Evolutionary conservation across 2,797 vertebrate genomes (phyloP).

Genomic region (Coluber constrictor): DNA sequence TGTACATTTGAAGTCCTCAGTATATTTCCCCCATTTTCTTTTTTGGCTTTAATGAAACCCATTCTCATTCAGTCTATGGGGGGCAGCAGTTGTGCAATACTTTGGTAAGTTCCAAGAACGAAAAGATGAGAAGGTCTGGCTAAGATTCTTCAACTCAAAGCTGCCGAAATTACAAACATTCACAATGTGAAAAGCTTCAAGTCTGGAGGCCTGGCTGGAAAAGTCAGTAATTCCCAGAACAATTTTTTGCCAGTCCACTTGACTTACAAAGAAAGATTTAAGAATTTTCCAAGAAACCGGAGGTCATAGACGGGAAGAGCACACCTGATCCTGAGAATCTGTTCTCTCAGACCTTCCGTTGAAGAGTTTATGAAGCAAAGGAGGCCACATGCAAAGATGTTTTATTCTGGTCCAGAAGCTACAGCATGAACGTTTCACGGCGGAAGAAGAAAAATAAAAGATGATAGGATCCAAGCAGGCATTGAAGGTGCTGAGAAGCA

Average conservation of each 20-base stretch:
- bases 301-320: slow-evolving; percentile 13
- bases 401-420: slow-evolving; percentile 60
- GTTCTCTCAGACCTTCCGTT: neutral
- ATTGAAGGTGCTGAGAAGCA: slow-evolving; percentile 84
- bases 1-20: neutral
- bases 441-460: slow-evolving; percentile 85
- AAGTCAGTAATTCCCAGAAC: neutral
- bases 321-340: neutral
- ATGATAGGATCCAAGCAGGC: slow-evolving; percentile 85
- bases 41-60: neutral
- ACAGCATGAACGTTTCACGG: slow-evolving; percentile 74
- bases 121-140: neutral
- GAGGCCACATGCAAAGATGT: slow-evolving; percentile 53
- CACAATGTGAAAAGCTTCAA: neutral
- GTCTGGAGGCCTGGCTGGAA: neutral
- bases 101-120: neutral
- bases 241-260: neutral
- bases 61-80: neutral
- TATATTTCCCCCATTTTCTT: neutral
- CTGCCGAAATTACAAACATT: neutral
- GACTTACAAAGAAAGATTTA: neutral
- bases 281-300: neutral
- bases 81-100: neutral
- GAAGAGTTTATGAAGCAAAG: slow-evolving; percentile 15
- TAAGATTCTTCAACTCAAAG: neutral